Evolutionary conservation across 2,113 vertebrate genomes (phyloP), one percentile per base, ranked within the genome.

Genomic region (Chionis minor): DNA sequence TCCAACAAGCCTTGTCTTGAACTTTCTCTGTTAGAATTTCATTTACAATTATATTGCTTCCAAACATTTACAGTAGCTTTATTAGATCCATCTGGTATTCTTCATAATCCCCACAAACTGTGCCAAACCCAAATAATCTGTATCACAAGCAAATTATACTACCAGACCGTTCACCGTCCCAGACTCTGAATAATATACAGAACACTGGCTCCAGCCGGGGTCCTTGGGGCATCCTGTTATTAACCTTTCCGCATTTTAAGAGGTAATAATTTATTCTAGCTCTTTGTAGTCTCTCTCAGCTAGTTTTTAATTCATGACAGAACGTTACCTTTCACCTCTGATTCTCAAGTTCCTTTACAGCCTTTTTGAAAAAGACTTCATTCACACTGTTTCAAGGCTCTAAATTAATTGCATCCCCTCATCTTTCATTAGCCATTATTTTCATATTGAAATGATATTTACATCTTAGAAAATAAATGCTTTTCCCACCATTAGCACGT

Each of bases 51-150:
- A 87, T 58, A 61, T 58, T 93, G 78, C 71, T 92, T 96, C 62
- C 81, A 96, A 81, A 90, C 35, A 8, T 92, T 95, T 96, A 86
- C 49, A 91, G 86, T 81, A 73, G 70, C 52, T 82, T 92, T 96
- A 90, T 94, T 92, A 94, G 86, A 94, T 91, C 86, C 91, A 94
- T 92, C 88, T 96, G 81, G 49, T 91, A 75, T 86, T 96, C 69
- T 82, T 93, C 73, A 49, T 59, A 87, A 85, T 82, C 47, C 40
- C 94, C 52, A 54, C 59, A 82, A 95, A 78, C 24, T 49, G 35
- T 94, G 81, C 71, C 85, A 96, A 90, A 89, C 56, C 86, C 72
- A 91, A 96, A 88, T 87, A 93, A 87, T 86, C 58, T 83, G 63
- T 69, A 81, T 83, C 78, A 85, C 38, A 73, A 86, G 70, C 35